A percentile compares a stretch with the other conserved stretches of the same genome.
Evolutionary conservation across 64 coral and sea anemone genomes (phyloP).

Genomic region (Hydrozoanthus tunicans): DNA sequence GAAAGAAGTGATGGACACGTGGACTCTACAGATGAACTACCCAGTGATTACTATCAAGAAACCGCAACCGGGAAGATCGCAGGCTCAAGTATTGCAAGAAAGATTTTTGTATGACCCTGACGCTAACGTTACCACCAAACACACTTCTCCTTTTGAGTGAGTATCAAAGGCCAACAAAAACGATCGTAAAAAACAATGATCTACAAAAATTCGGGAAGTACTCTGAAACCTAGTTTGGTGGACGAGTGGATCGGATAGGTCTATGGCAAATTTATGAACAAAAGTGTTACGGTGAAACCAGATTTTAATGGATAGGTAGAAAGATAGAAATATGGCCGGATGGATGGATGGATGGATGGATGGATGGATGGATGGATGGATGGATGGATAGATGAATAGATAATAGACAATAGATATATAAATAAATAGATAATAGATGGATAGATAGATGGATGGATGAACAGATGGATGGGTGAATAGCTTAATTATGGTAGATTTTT

Average conservation of each 20-base stretch:
- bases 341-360: too few relatives aligned
- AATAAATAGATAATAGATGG: too few relatives aligned
- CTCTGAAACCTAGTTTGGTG: too few relatives aligned
- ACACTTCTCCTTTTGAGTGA: conserved; percentile 23
- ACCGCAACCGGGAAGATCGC: neutral
- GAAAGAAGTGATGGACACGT: conserved; percentile 38
- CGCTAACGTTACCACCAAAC: conserved; percentile 13
- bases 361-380: too few relatives aligned
- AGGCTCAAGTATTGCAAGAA: conserved; percentile 32
- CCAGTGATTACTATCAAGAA: conserved; percentile 48
- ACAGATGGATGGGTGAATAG: neutral
- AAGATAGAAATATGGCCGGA: too few relatives aligned
- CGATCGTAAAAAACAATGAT: neutral
- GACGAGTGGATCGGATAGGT: neutral
- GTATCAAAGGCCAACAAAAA: neutral
- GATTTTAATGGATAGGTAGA: too few relatives aligned
- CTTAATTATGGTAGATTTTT: neutral
- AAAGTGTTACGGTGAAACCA: too few relatives aligned
- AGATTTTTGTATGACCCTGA: conserved; percentile 10
- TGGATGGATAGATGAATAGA: too few relatives aligned
- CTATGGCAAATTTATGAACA: too few relatives aligned
- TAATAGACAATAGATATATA: too few relatives aligned
- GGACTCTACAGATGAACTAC: conserved; percentile 56
- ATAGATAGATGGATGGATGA: too few relatives aligned
- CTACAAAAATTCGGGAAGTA: neutral